Conservation (phyloP, 2,113 vertebrate species). For the Epinephelus moara region DNA sequence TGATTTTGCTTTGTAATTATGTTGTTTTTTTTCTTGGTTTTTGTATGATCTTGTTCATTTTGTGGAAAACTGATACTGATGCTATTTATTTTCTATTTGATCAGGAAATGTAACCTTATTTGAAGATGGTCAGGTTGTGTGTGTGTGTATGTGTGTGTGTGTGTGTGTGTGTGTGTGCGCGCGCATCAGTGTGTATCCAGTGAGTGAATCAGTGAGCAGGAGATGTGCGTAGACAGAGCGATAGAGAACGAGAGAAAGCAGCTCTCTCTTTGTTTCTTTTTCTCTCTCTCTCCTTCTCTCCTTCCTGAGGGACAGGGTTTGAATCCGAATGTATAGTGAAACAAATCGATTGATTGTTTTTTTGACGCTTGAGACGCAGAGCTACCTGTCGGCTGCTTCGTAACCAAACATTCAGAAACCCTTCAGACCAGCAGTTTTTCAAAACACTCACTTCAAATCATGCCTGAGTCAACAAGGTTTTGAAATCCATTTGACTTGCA, state of each 20-base stretch:
- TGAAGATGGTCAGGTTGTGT: constrained; percentile 73
- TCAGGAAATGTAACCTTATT: constrained; percentile 78
- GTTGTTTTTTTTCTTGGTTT: constrained; percentile 77
- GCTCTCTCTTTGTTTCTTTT: constrained; percentile 61
- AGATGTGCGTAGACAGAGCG: constrained; percentile 57
- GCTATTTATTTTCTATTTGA: constrained; percentile 83
- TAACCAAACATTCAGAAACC: constrained; percentile 65
- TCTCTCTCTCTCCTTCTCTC: constrained; percentile 71
- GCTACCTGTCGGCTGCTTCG: constrained; percentile 61
- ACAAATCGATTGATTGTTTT: constrained; percentile 72
- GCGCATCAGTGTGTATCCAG: constrained; percentile 36
- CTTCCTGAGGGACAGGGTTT: constrained; percentile 73
- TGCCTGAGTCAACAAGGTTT: constrained; percentile 53
- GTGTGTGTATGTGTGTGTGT: constrained; percentile 17
- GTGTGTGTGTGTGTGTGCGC: neutral
- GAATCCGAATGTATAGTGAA: constrained; percentile 80
- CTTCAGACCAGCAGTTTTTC: constrained; percentile 46
- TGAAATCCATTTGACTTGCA: constrained; percentile 32
- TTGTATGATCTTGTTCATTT: constrained; percentile 80
- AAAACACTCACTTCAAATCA: constrained; percentile 21
- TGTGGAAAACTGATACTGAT: constrained; percentile 79
- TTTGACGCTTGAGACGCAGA: constrained; percentile 52
- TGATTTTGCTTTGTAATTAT: constrained; percentile 75
- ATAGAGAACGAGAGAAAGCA: constrained; percentile 44
- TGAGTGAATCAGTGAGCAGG: constrained; percentile 52